Base-by-base conservation (phyloP, 2,888 invertebrate species). In the Oxystoma pomonae region DNA sequence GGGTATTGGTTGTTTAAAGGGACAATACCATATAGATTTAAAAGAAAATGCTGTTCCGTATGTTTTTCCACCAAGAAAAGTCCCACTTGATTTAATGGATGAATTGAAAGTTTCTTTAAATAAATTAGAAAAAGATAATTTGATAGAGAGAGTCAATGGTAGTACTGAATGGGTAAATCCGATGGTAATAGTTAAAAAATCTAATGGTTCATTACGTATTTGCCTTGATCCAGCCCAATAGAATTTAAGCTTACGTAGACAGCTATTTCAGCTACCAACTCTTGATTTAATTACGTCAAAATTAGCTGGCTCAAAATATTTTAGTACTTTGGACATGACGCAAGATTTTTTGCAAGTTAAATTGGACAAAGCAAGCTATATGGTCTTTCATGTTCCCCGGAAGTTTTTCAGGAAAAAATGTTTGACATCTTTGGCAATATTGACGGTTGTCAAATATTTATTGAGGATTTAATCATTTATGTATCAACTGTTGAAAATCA, bases 161-260 rank as follows among this genome's bases (percentile, higher is more conserved):
- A 35, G 35, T 35, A 35, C 35, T 7, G 35, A 35, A 12, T 53
- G 53, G 53, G 53, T 53, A 53, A 53, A 53, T 53, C 53, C 53
- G 3, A 53, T 53, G n/a, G 53, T 53, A 9, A 53, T 53, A 9
- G 53, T 53, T 53, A 53, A 53, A 53, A 53, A 53, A 53, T 16
- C 53, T 9, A 9, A 53, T 53, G n/a, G n/a, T 17, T 17, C 16
- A 17, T 16, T 53, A 17, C 5, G 53, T 5, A 53, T 53, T 53
- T 53, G 53, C n/a, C n/a, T 53, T 5, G 53, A 53, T 53, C 53
- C n/a, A 17, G 16, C 53, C n/a, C 53, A 19, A n/a, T n/a, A 9
- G n/a, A 53, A 53, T 53, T 19, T 7, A 9, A 3, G 7, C 3
- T 53, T 53, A 53, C 16, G 53, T 16, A 3, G 5, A 9, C 53